A percentile compares a stretch with the other conserved stretches of the same genome.
Evolutionary conservation across 2,113 vertebrate species (phyloP).

Genomic region (Pollimyrus isidori): DNA sequence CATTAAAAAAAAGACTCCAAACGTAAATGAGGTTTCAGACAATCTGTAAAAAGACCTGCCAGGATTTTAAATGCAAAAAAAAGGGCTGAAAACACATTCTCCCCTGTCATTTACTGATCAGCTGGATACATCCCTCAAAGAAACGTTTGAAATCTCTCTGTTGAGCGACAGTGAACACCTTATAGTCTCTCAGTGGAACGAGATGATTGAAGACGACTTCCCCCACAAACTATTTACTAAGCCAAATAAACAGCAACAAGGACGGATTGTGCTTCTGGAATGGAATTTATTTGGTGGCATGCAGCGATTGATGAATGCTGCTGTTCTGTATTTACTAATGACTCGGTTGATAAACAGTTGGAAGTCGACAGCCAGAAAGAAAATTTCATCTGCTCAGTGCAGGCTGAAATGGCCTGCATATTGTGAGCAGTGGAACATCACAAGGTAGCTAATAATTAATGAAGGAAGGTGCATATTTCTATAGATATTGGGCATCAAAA

Average conservation of each 20-base stretch:
- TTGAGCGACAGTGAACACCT: not conserved
- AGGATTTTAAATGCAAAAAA: not conserved
- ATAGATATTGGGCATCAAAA: not conserved
- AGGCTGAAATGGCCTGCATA: not conserved
- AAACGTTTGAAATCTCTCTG: not conserved
- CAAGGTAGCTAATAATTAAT: not conserved
- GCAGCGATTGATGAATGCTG: not conserved
- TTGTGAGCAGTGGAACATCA: not conserved
- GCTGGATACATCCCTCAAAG: not conserved
- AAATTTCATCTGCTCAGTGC: not conserved
- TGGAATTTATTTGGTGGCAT: not conserved
- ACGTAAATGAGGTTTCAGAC: not conserved
- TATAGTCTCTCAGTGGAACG: not conserved
- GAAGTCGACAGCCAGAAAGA: not conserved
- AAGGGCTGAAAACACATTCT: not conserved
- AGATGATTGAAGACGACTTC: conserved; percentile 9
- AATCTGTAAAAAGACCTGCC: conserved; percentile 11
- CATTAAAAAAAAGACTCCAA: not conserved
- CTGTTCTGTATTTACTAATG: conserved; percentile 6
- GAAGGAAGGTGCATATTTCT: not conserved
- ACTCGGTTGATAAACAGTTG: conserved; percentile 10
- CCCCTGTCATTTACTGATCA: not conserved
- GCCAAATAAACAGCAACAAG: not conserved
- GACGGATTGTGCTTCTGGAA: not conserved
- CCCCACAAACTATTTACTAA: conserved; percentile 3